A percentile compares a stretch with the other conserved stretches of the same genome.
Conservation (phyloP, 2,888 invertebrate species). For the Scaptomyza reducta region DNA sequence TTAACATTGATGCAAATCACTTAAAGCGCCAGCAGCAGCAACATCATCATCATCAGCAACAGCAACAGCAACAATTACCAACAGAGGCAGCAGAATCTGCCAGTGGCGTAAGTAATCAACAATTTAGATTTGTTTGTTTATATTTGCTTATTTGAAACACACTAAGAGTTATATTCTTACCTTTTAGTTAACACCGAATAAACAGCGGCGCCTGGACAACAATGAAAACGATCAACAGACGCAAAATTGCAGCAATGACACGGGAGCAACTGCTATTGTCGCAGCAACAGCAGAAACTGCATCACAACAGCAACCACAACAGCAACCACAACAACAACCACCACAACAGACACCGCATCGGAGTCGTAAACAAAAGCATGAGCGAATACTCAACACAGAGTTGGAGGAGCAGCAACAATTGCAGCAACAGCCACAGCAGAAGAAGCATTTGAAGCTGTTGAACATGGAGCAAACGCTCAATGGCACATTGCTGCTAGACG, state of each 20-base stretch:
- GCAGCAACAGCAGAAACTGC: constrained; percentile 9
- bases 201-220: constrained; percentile 75
- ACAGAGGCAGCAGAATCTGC: constrained; percentile 61
- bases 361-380: constrained; percentile 81
- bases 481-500: constrained; percentile 34
- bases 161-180: neutral
- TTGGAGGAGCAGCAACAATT: constrained; percentile 63
- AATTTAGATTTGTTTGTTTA: too few species aligned
- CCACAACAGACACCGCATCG: constrained; percentile 52
- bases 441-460: constrained; percentile 8
- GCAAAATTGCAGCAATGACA: constrained; percentile 59
- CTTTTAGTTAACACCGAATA: constrained; percentile 62
- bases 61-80: constrained; percentile 30
- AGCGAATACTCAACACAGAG: constrained; percentile 75
- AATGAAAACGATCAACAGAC: constrained; percentile 64
- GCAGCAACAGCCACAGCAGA: constrained; percentile 37
- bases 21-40: constrained; percentile 55
- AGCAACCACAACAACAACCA: constrained; percentile 15
- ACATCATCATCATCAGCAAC: constrained; percentile 40
- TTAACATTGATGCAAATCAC: constrained; percentile 64
- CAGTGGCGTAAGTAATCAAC: constrained; percentile 53
- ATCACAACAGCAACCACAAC: constrained; percentile 16
- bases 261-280: constrained; percentile 26
- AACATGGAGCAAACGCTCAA: constrained; percentile 29
- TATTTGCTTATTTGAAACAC: neutral